Percentiles rank a stretch among this genome's conserved stretches.
Conservation (phyloP, 37 sponge, comb jelly and placozoan genomes). For the Tethya wilhelma region DNA sequence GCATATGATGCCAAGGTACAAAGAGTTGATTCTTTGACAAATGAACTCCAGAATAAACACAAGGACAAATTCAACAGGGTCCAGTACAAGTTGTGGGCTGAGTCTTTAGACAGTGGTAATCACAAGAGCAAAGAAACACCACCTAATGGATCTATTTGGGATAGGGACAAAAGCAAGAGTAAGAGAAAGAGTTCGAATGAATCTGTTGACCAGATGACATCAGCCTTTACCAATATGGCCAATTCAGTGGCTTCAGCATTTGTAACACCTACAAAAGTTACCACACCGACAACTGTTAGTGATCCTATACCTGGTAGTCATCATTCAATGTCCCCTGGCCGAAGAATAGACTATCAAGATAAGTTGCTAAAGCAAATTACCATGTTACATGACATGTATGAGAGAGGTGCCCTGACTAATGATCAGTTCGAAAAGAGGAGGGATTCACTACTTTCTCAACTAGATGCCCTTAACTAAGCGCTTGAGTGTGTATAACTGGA, state of each 20-base stretch:
- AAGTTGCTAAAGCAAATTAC: conserved; percentile 27
- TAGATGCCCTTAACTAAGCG: not conserved
- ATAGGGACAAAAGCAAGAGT: not conserved
- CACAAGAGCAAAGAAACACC: conserved; percentile 35
- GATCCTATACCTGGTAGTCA: not conserved
- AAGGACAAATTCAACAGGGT: conserved; percentile 24
- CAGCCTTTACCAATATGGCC: conserved; percentile 39
- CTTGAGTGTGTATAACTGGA: too few species aligned
- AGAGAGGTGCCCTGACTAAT: conserved; percentile 14
- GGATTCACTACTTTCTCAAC: conserved; percentile 19
- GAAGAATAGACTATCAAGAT: conserved; percentile 32
- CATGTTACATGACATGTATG: conserved; percentile 25
- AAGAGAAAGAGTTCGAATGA: not conserved
- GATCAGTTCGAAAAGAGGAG: conserved; percentile 24
- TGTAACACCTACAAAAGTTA: not conserved
- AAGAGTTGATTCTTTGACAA: conserved; percentile 27
- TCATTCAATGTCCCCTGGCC: conserved; percentile 23
- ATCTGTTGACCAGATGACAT: conserved; percentile 5
- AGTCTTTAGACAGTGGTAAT: conserved; percentile 15
- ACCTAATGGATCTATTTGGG: conserved; percentile 19
- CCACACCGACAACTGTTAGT: not conserved
- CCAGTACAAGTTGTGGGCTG: conserved; percentile 48
- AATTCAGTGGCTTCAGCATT: conserved; percentile 28
- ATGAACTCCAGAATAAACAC: conserved; percentile 27
- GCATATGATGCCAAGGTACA: not conserved